These are phyloP conservation scores for Pantala flavescens DNA, from an alignment of 1,140 invertebrate species.

Conservation along the genomic window DNA sequence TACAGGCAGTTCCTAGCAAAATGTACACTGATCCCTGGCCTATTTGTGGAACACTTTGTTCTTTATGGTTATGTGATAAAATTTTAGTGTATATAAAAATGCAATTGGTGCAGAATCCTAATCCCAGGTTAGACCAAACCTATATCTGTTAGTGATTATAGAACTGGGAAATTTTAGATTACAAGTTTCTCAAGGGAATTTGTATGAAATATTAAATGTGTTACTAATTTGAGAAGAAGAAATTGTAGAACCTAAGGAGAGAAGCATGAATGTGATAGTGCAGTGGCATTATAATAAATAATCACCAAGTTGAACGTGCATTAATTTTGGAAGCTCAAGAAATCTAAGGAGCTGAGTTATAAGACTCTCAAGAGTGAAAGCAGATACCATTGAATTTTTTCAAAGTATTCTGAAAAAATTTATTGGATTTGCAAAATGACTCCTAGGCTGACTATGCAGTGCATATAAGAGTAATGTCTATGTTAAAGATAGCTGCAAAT, in stretches of 20 bases:
- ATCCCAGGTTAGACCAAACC: no score
- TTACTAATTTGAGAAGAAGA: no score
- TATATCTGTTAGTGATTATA: no score
- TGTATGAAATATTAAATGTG: no score
- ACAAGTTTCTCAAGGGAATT: no score
- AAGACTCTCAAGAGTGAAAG: no score
- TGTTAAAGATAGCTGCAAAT: conserved; percentile 1
- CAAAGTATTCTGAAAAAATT: no score
- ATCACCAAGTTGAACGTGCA: background rate
- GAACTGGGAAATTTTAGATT: no score
- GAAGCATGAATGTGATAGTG: background rate
- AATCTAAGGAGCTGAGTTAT: background rate
- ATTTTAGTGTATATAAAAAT: background rate
- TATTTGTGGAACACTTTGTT: background rate
- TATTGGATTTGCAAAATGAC: background rate
- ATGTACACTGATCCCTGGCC: background rate
- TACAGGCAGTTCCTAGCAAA: no score
- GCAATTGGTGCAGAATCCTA: no score
- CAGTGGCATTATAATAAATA: background rate
- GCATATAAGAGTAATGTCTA: background rate
- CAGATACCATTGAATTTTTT: no score
- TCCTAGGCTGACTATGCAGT: background rate
- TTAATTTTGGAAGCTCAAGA: background rate
- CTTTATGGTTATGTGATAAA: background rate
- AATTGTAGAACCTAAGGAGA: background rate